Evolutionary conservation across 2,113 vertebrate genomes (phyloP), one percentile per base, ranked within the genome.

Genomic region (Limnothrissa miodon): DNA sequence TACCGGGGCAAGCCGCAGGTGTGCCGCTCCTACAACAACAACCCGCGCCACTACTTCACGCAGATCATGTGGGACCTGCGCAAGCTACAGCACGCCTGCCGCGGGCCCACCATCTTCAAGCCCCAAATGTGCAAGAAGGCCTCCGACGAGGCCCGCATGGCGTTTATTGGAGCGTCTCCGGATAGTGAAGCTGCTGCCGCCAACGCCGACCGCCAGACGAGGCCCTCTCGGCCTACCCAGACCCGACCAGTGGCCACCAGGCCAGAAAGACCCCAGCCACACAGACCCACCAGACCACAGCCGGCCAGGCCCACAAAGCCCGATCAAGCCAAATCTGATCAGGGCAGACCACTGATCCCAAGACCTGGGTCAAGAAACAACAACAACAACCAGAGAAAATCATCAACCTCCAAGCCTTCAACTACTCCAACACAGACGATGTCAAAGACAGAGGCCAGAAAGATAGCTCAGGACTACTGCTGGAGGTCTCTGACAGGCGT

Each of bases 91-190:
- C 94, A 95, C 0, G 95, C 95, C 53, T 97, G 96, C 0, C 88
- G 92, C 84, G 93, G 90, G 0, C 87, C 89, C 0, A 78, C 79
- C 2, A 86, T 89, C 45, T 36, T 96, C 88, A 95, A 94, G 86
- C 93, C 90, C 5, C 88, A 87, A n/a, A 93, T 96, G 95, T 97
- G 95, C 90, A 94, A 88, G 86, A 95, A 82, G 81, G 95, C 93
- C 13, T 79, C 90, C 0, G 56, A 94, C 6, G 94, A 95, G 4
- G 93, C 95, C 48, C 85, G 94, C 29, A 94, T 97, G 93, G 91
- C 92, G 74, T 90, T 93, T 80, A 79, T 74, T 0, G 59, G 86
- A 10, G 84, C 88, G 59, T 89, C 86, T n/a, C 81, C 39, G 0
- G 66, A 74, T 0, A 3, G 45, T 6, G 62, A 82, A 0, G 46